A percentile compares a stretch with the other conserved stretches of the same genome.
phyloP scores from a whole-genome alignment of 2,888 invertebrate species.

The Drosophila mimetica region DNA sequence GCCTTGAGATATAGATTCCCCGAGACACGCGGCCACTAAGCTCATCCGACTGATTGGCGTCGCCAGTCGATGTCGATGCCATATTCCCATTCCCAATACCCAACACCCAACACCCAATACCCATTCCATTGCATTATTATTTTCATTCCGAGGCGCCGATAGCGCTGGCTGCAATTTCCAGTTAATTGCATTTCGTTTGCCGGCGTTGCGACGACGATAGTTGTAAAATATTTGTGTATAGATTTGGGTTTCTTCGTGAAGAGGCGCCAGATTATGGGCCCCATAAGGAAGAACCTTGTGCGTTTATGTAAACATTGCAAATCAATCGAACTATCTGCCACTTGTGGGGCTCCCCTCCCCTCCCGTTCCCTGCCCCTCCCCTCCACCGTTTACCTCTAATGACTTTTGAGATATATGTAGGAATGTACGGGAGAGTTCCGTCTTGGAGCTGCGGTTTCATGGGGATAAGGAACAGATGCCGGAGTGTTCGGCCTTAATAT shows the following conservation, averaged over 20 bases:
- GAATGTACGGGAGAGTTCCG: background rate
- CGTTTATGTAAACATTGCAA: slow-evolving; percentile 70
- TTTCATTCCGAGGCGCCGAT: slow-evolving; percentile 10
- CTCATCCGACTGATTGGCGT: slow-evolving; percentile 61
- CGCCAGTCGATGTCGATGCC: slow-evolving; percentile 18
- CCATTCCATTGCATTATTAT: slow-evolving; percentile 12
- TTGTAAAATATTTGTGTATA: slow-evolving; percentile 64
- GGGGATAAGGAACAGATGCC: slow-evolving; percentile 21
- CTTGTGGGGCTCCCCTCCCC: slow-evolving; percentile 13
- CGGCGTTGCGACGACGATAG: slow-evolving; percentile 24
- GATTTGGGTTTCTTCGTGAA: slow-evolving; percentile 53
- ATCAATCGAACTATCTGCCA: slow-evolving; percentile 49
- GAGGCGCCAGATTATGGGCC: slow-evolving; percentile 60
- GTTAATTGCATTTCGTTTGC: slow-evolving; percentile 68
- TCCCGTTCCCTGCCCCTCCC: background rate
- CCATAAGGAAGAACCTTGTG: slow-evolving; percentile 68
- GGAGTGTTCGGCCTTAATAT: slow-evolving; percentile 6
- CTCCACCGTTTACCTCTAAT: background rate
- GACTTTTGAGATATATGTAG: background rate
- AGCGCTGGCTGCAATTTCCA: slow-evolving; percentile 52
- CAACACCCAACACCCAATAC: slow-evolving; percentile 1
- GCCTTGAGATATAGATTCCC: slow-evolving; percentile 27
- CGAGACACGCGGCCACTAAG: slow-evolving; percentile 38
- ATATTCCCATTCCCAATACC: slow-evolving; percentile 4
- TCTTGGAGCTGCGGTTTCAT: slow-evolving; percentile 11